Percentiles rank a stretch among this genome's conserved stretches.
These are phyloP conservation scores for Alcedo atthis DNA, from an alignment of 2,797 vertebrate genomes.

Conservation along the genomic window DNA sequence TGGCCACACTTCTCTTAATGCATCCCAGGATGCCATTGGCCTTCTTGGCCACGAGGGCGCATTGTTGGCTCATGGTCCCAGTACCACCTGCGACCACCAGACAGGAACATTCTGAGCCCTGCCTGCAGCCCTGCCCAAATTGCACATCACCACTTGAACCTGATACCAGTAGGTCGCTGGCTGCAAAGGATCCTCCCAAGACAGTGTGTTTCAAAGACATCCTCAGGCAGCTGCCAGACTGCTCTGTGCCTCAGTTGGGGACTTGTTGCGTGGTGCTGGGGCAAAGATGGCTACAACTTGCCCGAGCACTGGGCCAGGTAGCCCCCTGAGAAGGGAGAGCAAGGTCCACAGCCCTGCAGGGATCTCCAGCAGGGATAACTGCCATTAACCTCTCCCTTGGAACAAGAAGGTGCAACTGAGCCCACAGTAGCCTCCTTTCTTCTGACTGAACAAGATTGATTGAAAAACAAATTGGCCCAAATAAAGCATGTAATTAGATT, in stretches of 20 bases:
- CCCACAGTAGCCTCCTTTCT: constrained; percentile 85
- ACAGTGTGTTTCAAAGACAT: rapidly evolving
- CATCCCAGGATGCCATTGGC: no score
- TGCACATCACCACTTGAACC: rapidly evolving
- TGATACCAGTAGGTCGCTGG: rapidly evolving
- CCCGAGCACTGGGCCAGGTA: rapidly evolving
- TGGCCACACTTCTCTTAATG: no score
- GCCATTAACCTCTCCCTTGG: constrained; percentile 77
- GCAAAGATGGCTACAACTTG: background rate
- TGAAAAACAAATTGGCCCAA: constrained; percentile 97
- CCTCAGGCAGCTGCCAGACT: background rate
- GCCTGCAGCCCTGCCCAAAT: background rate
- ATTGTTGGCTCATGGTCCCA: no score
- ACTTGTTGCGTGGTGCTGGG: background rate
- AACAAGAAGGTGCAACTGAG: constrained; percentile 86
- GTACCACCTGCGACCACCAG: background rate
- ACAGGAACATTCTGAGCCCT: background rate
- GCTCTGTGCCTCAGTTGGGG: rapidly evolving
- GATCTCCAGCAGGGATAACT: constrained; percentile 39
- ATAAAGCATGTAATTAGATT: constrained; percentile 99
- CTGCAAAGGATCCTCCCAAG: background rate
- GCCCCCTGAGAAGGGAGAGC: background rate
- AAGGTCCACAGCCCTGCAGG: background rate
- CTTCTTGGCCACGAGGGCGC: no score
- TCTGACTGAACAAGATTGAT: constrained; percentile 89